These are phyloP conservation scores for Gephyroberyx darwinii DNA, from an alignment of 2,797 vertebrate genomes.

Conservation along the genomic window DNA sequence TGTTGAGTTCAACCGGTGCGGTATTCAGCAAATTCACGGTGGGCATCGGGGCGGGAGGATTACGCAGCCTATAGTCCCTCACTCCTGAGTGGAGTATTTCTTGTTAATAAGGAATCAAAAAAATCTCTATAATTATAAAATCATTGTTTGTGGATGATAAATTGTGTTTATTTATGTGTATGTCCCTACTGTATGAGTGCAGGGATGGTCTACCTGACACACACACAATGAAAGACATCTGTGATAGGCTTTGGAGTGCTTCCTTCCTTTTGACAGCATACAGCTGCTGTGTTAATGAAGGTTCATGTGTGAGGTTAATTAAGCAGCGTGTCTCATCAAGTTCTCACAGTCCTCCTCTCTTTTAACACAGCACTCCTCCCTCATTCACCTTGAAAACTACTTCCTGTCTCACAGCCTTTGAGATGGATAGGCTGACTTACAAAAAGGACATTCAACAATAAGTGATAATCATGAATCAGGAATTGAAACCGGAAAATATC, in stretches of 20 bases:
- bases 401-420: conserved; percentile 6
- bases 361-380: background rate
- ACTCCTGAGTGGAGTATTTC: background rate
- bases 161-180: background rate
- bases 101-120: conserved; percentile 40
- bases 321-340: conserved; percentile 62
- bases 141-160: conserved; percentile 29
- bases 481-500: background rate
- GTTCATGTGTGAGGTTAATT: conserved; percentile 74
- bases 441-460: conserved; percentile 5
- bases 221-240: conserved; percentile 43
- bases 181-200: conserved; percentile 7
- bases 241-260: conserved; percentile 33
- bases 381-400: conserved; percentile 6
- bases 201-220: conserved; percentile 10
- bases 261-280: conserved; percentile 44
- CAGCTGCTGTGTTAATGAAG: conserved; percentile 65
- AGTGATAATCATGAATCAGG: background rate
- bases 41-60: background rate
- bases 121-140: conserved; percentile 23
- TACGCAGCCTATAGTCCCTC: conserved; percentile 28
- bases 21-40: background rate
- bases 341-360: conserved; percentile 41
- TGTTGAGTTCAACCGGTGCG: background rate
- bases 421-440: conserved; percentile 13